Percentiles rank a stretch among this genome's conserved stretches.
phyloP scores from a whole-genome alignment of 2,797 vertebrate genomes.

The Passerculus sandwichensis region DNA sequence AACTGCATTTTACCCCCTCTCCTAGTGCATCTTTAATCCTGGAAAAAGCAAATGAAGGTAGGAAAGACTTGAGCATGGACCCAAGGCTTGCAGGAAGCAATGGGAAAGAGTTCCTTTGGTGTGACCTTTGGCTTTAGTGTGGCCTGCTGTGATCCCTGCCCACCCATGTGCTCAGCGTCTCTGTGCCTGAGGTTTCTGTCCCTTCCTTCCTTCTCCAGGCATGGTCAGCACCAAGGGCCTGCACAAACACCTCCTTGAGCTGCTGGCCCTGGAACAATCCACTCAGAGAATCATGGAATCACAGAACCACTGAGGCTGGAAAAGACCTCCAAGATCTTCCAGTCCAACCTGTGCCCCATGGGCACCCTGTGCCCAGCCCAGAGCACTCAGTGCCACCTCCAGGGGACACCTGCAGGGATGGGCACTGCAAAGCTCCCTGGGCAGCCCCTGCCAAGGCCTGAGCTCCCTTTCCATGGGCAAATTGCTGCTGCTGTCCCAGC shows the following conservation, averaged over 20 bases:
- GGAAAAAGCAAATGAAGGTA: background rate
- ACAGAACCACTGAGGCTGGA: fast-evolving
- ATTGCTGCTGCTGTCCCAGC: background rate
- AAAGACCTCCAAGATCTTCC: fast-evolving
- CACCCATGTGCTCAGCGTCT: fast-evolving
- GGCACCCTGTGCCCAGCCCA: background rate
- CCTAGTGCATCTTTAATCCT: background rate
- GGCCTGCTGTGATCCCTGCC: fast-evolving
- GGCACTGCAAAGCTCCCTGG: background rate
- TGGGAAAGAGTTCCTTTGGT: background rate
- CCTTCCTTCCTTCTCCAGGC: background rate
- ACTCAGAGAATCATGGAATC: background rate
- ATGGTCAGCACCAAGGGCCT: background rate
- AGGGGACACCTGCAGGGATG: background rate
- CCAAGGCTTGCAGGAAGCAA: background rate
- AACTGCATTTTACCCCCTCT: background rate
- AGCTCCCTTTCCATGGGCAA: background rate
- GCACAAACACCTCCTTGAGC: background rate
- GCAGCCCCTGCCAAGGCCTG: background rate
- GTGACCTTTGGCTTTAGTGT: background rate
- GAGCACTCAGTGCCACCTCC: background rate
- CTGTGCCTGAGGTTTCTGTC: background rate
- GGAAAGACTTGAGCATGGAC: background rate
- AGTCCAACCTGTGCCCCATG: fast-evolving
- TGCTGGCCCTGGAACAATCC: background rate